A percentile compares a stretch with the other conserved stretches of the same genome.
These are phyloP conservation scores for Falco biarmicus DNA, from an alignment of 2,797 vertebrate species.

Conservation along the genomic window DNA sequence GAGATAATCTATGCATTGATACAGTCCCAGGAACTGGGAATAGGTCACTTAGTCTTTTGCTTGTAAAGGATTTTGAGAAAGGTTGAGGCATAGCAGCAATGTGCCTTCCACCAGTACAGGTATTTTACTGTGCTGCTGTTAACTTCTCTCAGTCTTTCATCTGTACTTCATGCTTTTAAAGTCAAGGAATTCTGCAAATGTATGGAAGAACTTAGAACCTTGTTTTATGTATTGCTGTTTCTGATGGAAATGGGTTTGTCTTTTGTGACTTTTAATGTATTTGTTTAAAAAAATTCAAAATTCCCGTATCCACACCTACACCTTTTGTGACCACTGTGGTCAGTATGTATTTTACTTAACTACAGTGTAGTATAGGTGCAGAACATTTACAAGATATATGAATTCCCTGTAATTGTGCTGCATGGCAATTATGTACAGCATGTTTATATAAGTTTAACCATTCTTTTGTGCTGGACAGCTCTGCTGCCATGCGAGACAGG, in stretches of 20 bases:
- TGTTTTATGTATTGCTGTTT: not conserved
- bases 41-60: not conserved
- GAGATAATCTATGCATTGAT: not conserved
- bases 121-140: not conserved
- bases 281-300: not conserved
- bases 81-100: not conserved
- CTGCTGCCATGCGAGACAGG: not conserved
- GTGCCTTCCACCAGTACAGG: accelerated
- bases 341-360: not conserved
- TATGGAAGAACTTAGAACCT: not conserved
- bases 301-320: not conserved
- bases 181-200: not conserved
- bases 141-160: not conserved
- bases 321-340: not conserved
- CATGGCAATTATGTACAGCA: not conserved
- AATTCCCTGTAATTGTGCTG: not conserved
- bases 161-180: not conserved
- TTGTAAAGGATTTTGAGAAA: not conserved
- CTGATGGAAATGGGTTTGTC: not conserved
- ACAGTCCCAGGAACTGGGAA: not conserved
- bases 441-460: not conserved
- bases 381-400: not conserved
- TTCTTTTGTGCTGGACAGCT: not conserved
- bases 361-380: not conserved
- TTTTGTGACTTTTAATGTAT: not conserved